Base-by-base conservation (phyloP, 2,797 vertebrate species). In the Poeciliopsis presidionis region DNA sequence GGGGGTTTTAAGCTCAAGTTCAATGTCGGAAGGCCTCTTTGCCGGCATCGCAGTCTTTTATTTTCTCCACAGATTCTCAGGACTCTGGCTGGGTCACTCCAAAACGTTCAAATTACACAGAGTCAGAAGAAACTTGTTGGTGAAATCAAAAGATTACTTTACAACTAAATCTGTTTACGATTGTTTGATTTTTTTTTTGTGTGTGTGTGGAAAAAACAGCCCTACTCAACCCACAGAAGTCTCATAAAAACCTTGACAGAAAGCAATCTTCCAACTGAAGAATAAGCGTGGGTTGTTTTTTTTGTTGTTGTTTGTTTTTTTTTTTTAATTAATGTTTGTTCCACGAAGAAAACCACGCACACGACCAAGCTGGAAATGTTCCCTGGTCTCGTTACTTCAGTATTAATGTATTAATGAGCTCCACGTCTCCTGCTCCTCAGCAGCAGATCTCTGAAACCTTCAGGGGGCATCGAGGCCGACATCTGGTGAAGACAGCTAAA, bases 371-470 rank as follows among this genome's bases (percentile, higher is more conserved):
- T 30, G 18, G 12, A 33, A 3, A 2, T 12, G 63, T 79, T 49
- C n/a, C 43, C 79, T 46, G 87, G 77, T 78, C 77, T 76, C 80
- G 86, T 74, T 86, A 75, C 83, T 91, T 89, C 39, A 0, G 14
- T 90, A 91, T 92, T 90, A 91, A 94, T 94, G 88, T 69, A 89
- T 92, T 92, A 91, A 88, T 91, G 84, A 87, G 84, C 79, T 45
- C 75, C 80, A 80, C 81, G 70, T 85, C 86, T 83, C 79, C 78
- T 79, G 70, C 84, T 78, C 75, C 76, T 82, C 72, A 82, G 45
- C 76, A 65, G 71, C 61, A 12, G 59, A 69, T 73, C 76, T 81
- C 49, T 75, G 70, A 86, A 75, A 20, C 80, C 86, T 82, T 75
- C 70, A 11, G 89, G 90, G 90, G 86, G 76, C 59, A 51, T 73